Percentiles rank a stretch among this genome's conserved stretches.
phyloP scores from a whole-genome alignment of 2,113 vertebrate genomes.

The Pyxicephalus adspersus region DNA sequence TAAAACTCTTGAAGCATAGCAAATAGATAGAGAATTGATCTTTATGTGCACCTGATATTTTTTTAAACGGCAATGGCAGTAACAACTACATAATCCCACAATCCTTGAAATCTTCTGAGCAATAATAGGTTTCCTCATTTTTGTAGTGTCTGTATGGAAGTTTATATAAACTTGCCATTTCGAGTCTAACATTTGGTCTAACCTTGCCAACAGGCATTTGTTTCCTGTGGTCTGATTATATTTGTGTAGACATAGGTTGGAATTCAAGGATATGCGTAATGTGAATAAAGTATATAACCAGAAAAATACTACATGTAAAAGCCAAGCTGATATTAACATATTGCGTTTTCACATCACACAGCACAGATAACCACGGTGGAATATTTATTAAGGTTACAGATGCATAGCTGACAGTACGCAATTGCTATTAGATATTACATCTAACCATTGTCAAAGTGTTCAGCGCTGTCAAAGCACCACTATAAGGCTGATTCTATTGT shows the following conservation, averaged over 20 bases:
- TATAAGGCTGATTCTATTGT: no score
- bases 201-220: slow-evolving; percentile 59
- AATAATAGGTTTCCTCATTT: not conserved
- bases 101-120: not conserved
- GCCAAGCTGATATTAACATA: not conserved
- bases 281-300: slow-evolving; percentile 20
- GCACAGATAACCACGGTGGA: not conserved
- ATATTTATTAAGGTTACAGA: not conserved
- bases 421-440: no score
- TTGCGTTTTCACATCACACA: not conserved
- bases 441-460: no score
- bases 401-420: no score
- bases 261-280: slow-evolving; percentile 58
- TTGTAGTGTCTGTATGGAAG: not conserved
- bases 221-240: slow-evolving; percentile 54
- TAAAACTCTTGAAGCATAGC: no score
- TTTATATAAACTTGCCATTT: slow-evolving; percentile 38
- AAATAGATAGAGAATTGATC: no score
- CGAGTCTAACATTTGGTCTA: slow-evolving; percentile 20
- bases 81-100: not conserved
- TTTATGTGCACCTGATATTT: not conserved
- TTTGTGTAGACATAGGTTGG: slow-evolving; percentile 53
- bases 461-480: no score
- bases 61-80: not conserved
- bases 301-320: slow-evolving; percentile 7